phyloP scores from a whole-genome alignment of 2,888 invertebrate genomes.

The Congeria kusceri region DNA sequence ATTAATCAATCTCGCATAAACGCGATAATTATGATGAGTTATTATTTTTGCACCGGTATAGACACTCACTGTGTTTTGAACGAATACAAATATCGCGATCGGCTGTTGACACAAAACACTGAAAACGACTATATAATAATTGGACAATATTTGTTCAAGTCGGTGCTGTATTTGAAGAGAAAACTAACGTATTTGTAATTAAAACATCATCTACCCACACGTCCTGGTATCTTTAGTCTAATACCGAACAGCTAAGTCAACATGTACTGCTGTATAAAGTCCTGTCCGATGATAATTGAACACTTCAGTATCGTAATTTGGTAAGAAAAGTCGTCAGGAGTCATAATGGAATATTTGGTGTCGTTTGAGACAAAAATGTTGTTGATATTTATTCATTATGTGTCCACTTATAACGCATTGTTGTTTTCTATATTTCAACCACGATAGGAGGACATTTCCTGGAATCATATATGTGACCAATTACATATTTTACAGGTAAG shows the following conservation, averaged over 20 bases:
- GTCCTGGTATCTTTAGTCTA: conserved; percentile 32
- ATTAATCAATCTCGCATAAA: conserved; percentile 38
- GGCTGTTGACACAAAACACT: conserved; percentile 20
- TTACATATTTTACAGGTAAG: too few species aligned
- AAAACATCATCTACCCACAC: conserved; percentile 14
- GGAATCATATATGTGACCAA: too few species aligned
- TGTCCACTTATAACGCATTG: too few species aligned
- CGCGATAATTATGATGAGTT: conserved; percentile 36
- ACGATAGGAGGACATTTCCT: too few species aligned
- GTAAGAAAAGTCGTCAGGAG: too few species aligned
- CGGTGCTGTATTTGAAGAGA: conserved; percentile 52
- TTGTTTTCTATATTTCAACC: too few species aligned
- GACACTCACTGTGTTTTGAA: conserved; percentile 37
- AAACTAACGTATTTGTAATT: conserved; percentile 54
- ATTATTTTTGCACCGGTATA: conserved; percentile 5
- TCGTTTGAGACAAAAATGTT: too few species aligned
- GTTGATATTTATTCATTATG: too few species aligned
- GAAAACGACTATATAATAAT: conserved; percentile 37
- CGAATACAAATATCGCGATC: conserved; percentile 33
- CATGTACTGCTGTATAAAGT: conserved; percentile 4
- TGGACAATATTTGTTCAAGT: conserved; percentile 35
- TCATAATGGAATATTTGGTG: too few species aligned
- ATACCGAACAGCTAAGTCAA: conserved; percentile 37
- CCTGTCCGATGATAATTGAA: too few species aligned
- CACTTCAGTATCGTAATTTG: too few species aligned